Percentiles rank a stretch among this genome's conserved stretches.
Conservation (phyloP, 2,888 invertebrate genomes). For the Cantharis rufa region DNA sequence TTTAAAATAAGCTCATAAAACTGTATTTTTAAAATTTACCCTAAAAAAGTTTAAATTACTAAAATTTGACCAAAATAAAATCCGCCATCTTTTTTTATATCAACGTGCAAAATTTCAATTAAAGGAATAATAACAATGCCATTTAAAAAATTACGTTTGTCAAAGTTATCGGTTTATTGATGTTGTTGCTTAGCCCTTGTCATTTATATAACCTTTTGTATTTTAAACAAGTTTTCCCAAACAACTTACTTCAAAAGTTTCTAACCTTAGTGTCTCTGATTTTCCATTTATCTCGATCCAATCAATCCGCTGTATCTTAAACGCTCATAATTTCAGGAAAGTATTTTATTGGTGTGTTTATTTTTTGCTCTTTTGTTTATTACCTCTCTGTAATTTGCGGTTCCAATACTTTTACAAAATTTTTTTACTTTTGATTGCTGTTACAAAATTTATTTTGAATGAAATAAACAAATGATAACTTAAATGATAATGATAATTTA, state of each 20-base stretch:
- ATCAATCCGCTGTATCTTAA: not conserved
- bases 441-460: too few species aligned
- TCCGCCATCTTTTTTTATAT: not conserved
- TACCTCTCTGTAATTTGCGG: not conserved
- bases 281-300: not conserved
- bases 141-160: not conserved
- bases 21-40: not conserved
- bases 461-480: too few species aligned
- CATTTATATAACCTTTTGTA: not conserved
- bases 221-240: not conserved
- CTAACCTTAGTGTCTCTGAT: not conserved
- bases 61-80: not conserved
- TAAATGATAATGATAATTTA: too few species aligned
- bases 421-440: too few species aligned
- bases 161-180: not conserved
- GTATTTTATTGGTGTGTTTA: not conserved
- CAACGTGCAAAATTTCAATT: not conserved
- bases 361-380: not conserved
- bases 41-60: not conserved
- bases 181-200: not conserved
- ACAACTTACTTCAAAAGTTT: not conserved
- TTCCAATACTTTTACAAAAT: too few species aligned
- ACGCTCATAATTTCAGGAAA: not conserved
- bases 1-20: not conserved
- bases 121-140: not conserved